These are phyloP conservation scores for Acestrorhynchus altus DNA, from an alignment of 2,797 vertebrate species.

Conservation along the genomic window DNA sequence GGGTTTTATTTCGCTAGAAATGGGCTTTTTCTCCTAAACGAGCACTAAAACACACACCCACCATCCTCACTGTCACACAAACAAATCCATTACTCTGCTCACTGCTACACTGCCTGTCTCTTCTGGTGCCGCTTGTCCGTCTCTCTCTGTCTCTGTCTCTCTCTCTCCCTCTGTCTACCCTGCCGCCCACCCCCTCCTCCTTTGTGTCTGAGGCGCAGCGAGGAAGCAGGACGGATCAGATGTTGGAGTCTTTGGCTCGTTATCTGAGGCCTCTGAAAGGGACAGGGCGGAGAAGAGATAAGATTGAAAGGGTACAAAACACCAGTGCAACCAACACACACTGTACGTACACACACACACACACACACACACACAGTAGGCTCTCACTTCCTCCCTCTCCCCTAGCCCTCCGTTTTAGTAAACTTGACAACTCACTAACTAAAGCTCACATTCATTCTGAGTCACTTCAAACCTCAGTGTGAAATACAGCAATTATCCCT, in stretches of 20 bases:
- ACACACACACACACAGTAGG: slow-evolving; percentile 29
- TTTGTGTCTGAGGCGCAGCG: slow-evolving; percentile 29
- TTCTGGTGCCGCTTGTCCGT: slow-evolving; percentile 33
- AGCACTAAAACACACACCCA: background rate
- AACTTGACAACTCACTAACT: background rate
- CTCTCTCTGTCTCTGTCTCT: background rate
- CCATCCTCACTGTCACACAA: slow-evolving; percentile 31
- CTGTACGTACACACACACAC: slow-evolving; percentile 28
- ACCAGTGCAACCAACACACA: slow-evolving; percentile 5
- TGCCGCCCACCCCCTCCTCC: no score
- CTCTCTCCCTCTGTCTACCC: no score
- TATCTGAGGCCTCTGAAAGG: slow-evolving; percentile 45
- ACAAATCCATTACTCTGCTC: slow-evolving; percentile 14
- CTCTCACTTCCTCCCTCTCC: background rate
- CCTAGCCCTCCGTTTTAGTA: background rate
- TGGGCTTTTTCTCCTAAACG: no score
- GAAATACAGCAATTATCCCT: slow-evolving; percentile 32
- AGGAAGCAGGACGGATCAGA: slow-evolving; percentile 48
- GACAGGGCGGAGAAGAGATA: slow-evolving; percentile 59
- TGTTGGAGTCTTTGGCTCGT: slow-evolving; percentile 31
- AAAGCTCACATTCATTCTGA: slow-evolving; percentile 61
- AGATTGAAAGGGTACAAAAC: slow-evolving; percentile 37
- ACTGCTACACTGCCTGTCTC: slow-evolving; percentile 16
- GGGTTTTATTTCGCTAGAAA: no score
- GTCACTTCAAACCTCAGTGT: slow-evolving; percentile 41